Evolutionary conservation across 2,113 vertebrate species (phyloP), one percentile per base, ranked within the genome.

Genomic region (Strigops habroptila): DNA sequence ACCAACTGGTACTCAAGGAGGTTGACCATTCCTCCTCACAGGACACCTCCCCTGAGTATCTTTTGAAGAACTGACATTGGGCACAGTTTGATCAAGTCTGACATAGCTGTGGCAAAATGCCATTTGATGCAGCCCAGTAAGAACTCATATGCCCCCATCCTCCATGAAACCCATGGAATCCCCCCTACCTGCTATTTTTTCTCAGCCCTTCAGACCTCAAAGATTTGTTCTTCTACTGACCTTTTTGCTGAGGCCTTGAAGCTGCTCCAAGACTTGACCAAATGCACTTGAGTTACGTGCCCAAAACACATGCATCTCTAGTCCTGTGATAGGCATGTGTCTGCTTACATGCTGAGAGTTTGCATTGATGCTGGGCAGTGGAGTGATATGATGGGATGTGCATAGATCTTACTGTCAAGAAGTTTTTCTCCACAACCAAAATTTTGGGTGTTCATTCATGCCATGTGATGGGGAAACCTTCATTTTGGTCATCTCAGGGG

Each of bases 281-380:
- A 84, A 74, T 0, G 0, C 1, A 0, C 28, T 7, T 14, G 33
- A 68, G 5, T 14, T 89, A 46, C 2, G 0, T 55, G 75, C 31
- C 33, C 33, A n/a, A 71, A 82, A 74, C 1, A 0, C 12, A 18
- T 0, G 0, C 7, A 14, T 6, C 24, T 43, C 19, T 68, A 27
- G 14, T 76, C 37, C 44, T 43, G 9, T 51, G 65, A n/a, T 3
- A 57, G 39, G 60, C 44, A 39, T 0, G 0, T 9, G 18, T 31
- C 69, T 70, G 31, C 13, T 64, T 12, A 13, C 52, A 31, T 6
- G 27, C 11, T 10, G 12, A 62, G 46, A 63, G 14, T 28, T 75
- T 49, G 37, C 22, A 31, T 12, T 49, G 37, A 5, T 41, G 15
- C 48, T 51, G 59, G 22, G 24, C 31, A 41, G 16, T 10, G 22